Evolutionary conservation across 2,797 vertebrate species (phyloP).

Genomic region (Danio kyathit): DNA sequence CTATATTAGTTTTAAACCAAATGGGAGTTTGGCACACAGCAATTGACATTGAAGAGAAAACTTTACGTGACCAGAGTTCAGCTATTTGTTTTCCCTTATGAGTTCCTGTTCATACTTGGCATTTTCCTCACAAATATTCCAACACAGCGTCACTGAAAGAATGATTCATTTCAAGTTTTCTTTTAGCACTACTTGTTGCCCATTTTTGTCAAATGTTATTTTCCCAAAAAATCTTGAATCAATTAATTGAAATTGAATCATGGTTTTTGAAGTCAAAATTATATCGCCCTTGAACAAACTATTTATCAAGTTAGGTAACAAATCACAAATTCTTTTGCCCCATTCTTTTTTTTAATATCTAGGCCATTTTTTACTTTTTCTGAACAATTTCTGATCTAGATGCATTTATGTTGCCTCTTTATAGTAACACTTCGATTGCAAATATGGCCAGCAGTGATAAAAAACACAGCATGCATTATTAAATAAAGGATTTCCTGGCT

Average conservation of each 20-base stretch:
- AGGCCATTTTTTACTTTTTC: not conserved
- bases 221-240: not conserved
- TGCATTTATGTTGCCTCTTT: not conserved
- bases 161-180: not conserved
- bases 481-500: not conserved
- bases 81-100: not conserved
- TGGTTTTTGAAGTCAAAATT: not conserved
- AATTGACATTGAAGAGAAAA: too few species aligned
- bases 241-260: not conserved
- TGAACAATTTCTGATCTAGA: not conserved
- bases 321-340: not conserved
- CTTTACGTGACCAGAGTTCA: too few species aligned
- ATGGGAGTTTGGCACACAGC: too few species aligned
- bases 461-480: constrained; percentile 4
- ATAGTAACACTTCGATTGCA: not conserved
- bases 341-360: not conserved
- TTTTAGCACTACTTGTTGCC: not conserved
- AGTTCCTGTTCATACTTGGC: not conserved
- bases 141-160: not conserved
- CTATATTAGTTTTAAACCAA: too few species aligned
- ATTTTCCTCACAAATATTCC: too few species aligned
- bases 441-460: not conserved
- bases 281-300: not conserved
- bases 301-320: not conserved
- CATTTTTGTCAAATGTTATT: not conserved